phyloP scores from a whole-genome alignment of 2,888 invertebrate species.

The Volucella inanis region DNA sequence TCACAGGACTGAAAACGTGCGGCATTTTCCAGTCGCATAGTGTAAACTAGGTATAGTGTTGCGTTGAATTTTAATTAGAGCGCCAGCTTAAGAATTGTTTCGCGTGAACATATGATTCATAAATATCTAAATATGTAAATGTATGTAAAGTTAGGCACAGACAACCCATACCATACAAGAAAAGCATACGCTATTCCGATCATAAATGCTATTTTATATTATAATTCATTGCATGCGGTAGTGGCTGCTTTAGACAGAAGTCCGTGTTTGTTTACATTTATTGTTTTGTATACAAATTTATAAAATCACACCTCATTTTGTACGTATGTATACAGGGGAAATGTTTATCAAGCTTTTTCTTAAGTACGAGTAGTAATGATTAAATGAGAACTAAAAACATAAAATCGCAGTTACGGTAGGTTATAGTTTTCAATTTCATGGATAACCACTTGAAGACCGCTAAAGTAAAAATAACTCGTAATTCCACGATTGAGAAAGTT shows the following conservation, averaged over 20 bases:
- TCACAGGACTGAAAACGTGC: constrained; percentile 35
- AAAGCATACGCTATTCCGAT: constrained; percentile 36
- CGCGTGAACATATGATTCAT: not conserved
- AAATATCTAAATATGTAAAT: too few relatives aligned
- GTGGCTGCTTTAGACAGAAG: constrained; percentile 18
- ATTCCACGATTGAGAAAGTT: not conserved
- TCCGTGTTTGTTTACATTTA: constrained; percentile 58
- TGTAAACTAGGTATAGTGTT: constrained; percentile 44
- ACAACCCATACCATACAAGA: not conserved
- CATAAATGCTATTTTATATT: constrained; percentile 29
- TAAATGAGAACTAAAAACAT: not conserved
- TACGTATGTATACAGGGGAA: constrained; percentile 10
- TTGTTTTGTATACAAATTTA: constrained; percentile 20
- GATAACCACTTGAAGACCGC: not conserved
- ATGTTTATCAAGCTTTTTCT: constrained; percentile 6
- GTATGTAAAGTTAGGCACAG: not conserved
- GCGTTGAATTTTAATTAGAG: constrained; percentile 58
- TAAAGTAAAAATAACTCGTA: not conserved
- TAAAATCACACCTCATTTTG: constrained; percentile 49
- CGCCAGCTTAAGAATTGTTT: constrained; percentile 17
- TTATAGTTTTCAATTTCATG: constrained; percentile 31
- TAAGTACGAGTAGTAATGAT: not conserved
- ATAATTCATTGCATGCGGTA: constrained; percentile 53
- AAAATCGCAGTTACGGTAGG: constrained; percentile 35
- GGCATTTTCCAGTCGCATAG: constrained; percentile 13